A percentile compares a stretch with the other conserved stretches of the same genome.
These are phyloP conservation scores for Heterohyrax brucei DNA, from an alignment of 2,797 vertebrate species.

Conservation along the genomic window DNA sequence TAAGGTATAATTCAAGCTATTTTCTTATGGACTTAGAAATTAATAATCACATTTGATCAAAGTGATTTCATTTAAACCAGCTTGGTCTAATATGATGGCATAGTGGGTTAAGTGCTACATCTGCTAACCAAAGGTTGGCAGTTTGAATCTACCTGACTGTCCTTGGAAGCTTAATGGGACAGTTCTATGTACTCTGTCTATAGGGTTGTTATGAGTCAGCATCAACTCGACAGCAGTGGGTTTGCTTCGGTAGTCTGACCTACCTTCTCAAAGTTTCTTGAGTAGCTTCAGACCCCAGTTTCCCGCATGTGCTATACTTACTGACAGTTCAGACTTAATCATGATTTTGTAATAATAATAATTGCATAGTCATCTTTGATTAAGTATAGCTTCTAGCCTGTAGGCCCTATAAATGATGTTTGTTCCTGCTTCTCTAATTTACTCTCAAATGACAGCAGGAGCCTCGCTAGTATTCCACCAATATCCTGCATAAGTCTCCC, in stretches of 20 bases:
- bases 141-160: too few species aligned
- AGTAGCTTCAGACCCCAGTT: neutral
- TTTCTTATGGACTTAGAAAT: constrained; percentile 26
- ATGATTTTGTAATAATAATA: constrained; percentile 34
- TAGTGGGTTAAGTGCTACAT: too few species aligned
- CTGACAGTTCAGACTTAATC: constrained; percentile 38
- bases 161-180: too few species aligned
- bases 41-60: constrained; percentile 14
- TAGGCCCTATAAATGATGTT: constrained; percentile 14
- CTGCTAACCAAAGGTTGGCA: too few species aligned
- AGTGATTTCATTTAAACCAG: neutral
- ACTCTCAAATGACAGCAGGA: constrained; percentile 10
- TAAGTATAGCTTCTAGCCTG: neutral
- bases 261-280: neutral
- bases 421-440: neutral
- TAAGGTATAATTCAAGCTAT: constrained; percentile 14
- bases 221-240: too few species aligned
- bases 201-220: too few species aligned
- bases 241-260: neutral
- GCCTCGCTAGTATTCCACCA: neutral
- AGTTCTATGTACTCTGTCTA: too few species aligned
- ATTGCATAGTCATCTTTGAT: constrained; percentile 17
- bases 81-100: too few species aligned
- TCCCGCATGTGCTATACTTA: constrained; percentile 26
- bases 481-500: neutral